These are phyloP conservation scores for Brienomyrus longianalis DNA, from an alignment of 2,113 vertebrate species.

Conservation along the genomic window DNA sequence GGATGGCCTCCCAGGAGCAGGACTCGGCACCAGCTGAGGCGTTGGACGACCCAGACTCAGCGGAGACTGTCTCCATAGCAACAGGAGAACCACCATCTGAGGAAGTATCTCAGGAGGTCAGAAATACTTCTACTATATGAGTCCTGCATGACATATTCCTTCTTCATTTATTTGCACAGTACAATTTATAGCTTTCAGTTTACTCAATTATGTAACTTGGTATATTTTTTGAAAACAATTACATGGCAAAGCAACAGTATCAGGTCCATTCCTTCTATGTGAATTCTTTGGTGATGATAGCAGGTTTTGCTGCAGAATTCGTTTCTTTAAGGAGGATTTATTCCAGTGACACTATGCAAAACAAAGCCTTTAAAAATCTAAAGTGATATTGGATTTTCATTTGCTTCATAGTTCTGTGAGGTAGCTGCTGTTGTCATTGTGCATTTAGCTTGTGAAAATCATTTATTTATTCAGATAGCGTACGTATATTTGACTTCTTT, in stretches of 20 bases:
- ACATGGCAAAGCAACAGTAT: neutral
- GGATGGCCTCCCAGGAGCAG: neutral
- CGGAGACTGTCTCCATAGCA: conserved; percentile 21
- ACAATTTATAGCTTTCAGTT: neutral
- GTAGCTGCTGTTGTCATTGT: conserved; percentile 7
- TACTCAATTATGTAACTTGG: neutral
- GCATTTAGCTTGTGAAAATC: neutral
- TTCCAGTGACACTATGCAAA: neutral
- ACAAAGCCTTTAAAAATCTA: neutral
- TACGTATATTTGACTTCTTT: neutral
- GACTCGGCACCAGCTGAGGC: neutral
- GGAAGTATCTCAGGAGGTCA: conserved; percentile 47
- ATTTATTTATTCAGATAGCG: neutral
- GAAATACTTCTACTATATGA: neutral
- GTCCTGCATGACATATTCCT: neutral
- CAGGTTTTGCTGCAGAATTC: neutral
- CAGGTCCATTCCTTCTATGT: neutral
- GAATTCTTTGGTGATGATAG: neutral
- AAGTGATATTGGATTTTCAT: neutral
- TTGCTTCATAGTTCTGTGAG: neutral
- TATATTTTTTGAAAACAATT: neutral
- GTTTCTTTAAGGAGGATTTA: neutral
- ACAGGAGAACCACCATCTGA: conserved; percentile 12
- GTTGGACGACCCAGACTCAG: neutral
- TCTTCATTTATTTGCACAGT: neutral